These are phyloP conservation scores for Ceratitis capitata DNA, from an alignment of 1,140 invertebrate genomes.

Conservation along the genomic window DNA sequence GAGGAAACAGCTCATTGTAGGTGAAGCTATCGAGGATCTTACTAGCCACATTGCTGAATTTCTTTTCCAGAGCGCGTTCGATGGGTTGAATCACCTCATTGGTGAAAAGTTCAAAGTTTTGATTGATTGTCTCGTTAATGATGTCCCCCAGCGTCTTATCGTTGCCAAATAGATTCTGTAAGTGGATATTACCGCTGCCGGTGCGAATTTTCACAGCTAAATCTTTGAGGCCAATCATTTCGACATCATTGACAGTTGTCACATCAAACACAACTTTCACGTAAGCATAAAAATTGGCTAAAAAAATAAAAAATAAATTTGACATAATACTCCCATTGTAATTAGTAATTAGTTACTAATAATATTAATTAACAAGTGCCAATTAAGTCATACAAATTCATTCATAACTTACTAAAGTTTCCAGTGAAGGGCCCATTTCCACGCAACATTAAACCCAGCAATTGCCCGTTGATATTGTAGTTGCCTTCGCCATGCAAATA, in stretches of 20 bases:
- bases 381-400: background rate
- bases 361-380: no score
- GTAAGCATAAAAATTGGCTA: constrained; percentile 68
- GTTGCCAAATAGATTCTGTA: constrained; percentile 74
- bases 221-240: constrained; percentile 68
- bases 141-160: constrained; percentile 70
- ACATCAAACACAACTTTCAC: constrained; percentile 67
- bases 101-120: constrained; percentile 71
- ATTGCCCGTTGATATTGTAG: constrained; percentile 72
- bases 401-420: constrained; percentile 70
- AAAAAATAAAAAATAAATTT: constrained; percentile 46
- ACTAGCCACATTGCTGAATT: constrained; percentile 68
- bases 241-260: constrained; percentile 65
- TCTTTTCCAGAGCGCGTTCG: constrained; percentile 68
- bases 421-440: constrained; percentile 71
- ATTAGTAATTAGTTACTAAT: no score
- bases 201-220: constrained; percentile 70
- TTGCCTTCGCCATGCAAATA: constrained; percentile 69
- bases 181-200: constrained; percentile 67
- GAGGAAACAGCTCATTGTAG: constrained; percentile 71
- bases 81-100: constrained; percentile 70
- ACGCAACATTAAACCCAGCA: constrained; percentile 71
- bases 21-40: constrained; percentile 70
- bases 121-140: constrained; percentile 72
- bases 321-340: background rate